Evolutionary conservation across 1,140 invertebrate species (phyloP).

Genomic region (Zaprionus nigranus): DNA sequence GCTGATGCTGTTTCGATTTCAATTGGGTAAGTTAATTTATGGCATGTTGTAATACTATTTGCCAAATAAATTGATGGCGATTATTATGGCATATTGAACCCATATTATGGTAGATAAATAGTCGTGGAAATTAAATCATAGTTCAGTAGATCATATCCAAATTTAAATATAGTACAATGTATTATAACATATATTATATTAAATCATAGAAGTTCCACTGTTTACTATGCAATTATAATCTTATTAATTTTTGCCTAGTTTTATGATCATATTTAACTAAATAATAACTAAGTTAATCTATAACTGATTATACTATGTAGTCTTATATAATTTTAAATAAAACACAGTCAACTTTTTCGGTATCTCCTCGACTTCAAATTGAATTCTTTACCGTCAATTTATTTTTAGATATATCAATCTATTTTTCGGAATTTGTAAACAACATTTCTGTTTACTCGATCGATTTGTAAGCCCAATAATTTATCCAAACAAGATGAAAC

Average conservation of each 20-base stretch:
- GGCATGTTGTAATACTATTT: slow-evolving; percentile 4
- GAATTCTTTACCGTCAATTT: neutral
- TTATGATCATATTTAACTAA: too few relatives aligned
- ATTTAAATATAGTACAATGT: too few relatives aligned
- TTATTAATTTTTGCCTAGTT: too few relatives aligned
- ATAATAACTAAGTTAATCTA: too few relatives aligned
- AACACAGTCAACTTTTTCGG: neutral
- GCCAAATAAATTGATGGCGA: neutral
- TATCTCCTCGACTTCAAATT: neutral
- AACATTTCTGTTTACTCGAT: neutral
- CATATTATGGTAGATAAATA: neutral
- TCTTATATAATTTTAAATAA: too few relatives aligned
- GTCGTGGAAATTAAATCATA: too few relatives aligned
- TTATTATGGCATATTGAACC: neutral
- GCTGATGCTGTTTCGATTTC: neutral
- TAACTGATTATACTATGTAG: too few relatives aligned
- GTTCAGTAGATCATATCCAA: too few relatives aligned
- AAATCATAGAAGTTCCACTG: too few relatives aligned
- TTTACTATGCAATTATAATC: too few relatives aligned
- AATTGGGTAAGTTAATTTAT: neutral
- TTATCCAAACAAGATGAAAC: slow-evolving; percentile 11
- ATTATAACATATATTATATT: too few relatives aligned
- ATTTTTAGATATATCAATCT: neutral
- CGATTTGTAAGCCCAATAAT: neutral
- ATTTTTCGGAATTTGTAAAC: neutral